Base-by-base conservation (phyloP, 1,140 invertebrate species). In the Venustaconcha ellipsiformis region DNA sequence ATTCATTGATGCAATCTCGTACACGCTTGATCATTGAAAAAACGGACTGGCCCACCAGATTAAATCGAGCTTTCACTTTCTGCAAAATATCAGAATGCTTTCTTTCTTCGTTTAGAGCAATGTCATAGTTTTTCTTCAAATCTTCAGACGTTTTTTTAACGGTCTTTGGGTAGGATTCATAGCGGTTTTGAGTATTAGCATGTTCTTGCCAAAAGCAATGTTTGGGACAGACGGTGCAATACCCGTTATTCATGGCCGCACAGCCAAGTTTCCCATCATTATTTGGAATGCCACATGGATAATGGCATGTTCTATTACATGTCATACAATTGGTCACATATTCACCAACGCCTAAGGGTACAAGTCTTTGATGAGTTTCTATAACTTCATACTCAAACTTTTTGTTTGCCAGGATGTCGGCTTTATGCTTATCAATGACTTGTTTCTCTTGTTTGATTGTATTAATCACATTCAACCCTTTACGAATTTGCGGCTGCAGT, bases 271-370 rank as follows among this genome's bases (percentile, higher is more conserved):
- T 76, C 14, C 57, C 37, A 3, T 56, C 67, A 68, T 76, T 67
- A 70, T 70, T 56, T n/a, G 74, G 14, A 55, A 63, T 55, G 2
- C 1, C 0, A 57, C 80, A 81, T 4, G 57, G 30, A 18, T 66
- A 8, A 48, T 79, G 78, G 67, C 80, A 81, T 12, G 80, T 81
- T 1, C 59, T 23, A 66, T 79, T 58, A 59, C 80, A 81, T 59
- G 30, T 18, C 0, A 69, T 17, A 59, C 80, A 81, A 57, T 81
- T 81, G 23, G 72, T 81, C 1, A 79, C 63, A 67, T 70, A 59
- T 26, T 60, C 14, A n/a, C 78, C 78, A 11, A 0, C 14, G n/a
- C 15, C 4, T 15, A 79, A n/a, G 0, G 18, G 18, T 56, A 56
- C 57, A 12, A 23, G 6, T 0, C 4, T 67, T 20, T 65, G 66